Evolutionary conservation across 2,797 vertebrate genomes (phyloP).

Genomic region (Psittacula echo): DNA sequence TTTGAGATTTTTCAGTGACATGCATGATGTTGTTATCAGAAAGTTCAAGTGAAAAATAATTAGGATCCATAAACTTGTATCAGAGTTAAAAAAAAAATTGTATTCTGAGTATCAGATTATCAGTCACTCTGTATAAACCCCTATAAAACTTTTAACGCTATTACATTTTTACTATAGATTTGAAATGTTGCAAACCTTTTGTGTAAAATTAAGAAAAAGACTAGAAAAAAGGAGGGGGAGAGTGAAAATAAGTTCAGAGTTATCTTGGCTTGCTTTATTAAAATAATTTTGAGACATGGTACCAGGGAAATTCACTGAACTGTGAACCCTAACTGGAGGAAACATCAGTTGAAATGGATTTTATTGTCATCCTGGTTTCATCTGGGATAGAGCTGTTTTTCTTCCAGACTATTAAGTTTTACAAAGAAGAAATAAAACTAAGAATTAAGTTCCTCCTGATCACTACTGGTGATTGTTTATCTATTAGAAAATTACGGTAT

Average conservation of each 20-base stretch:
- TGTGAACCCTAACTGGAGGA: background rate
- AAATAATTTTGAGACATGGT: background rate
- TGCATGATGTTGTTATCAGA: background rate
- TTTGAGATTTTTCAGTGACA: background rate
- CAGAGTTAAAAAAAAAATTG: background rate
- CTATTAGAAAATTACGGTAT: background rate
- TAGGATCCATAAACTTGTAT: background rate
- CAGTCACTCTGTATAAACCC: background rate
- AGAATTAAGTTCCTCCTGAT: background rate
- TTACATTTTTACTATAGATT: background rate
- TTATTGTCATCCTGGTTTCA: background rate
- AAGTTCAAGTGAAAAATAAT: background rate
- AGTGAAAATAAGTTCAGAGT: background rate
- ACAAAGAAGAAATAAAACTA: background rate
- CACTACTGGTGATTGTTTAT: background rate
- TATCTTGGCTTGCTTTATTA: background rate
- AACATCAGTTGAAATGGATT: background rate
- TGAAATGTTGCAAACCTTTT: background rate
- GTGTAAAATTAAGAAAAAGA: background rate
- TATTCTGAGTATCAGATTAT: background rate
- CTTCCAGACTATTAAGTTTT: background rate
- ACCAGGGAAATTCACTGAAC: background rate
- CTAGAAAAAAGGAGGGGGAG: background rate
- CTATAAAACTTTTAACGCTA: background rate
- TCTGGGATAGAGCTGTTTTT: background rate